Evolutionary conservation across 1,140 invertebrate species (phyloP), one percentile per base, ranked within the genome.

Genomic region (Ceratitis capitata): DNA sequence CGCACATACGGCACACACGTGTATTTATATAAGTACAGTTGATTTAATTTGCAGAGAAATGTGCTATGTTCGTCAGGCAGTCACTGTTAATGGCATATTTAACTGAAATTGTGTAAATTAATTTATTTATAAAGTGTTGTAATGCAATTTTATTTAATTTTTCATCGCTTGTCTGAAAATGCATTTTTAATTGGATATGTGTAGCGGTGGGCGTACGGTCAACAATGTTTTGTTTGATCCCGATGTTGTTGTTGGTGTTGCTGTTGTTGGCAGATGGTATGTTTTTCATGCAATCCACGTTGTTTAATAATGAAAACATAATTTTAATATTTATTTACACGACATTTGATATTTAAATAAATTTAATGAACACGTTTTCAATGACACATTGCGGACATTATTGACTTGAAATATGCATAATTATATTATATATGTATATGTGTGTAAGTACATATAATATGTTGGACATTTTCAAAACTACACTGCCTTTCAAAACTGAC

Each of bases 81-180:
- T 78, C 39, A 39, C 19, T 29, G 69, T 42, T 74, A 42, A 29
- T 74, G 69, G 39, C 69, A 74, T 23, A 74, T 74, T 74, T 39
- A 42, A 42, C 16, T 74, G 1, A 14, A 42, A 42, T 23, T 74
- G 45, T 42, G 6, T 47, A 45, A 78, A 47, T 78, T 78, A 23
- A 78, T 45, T 78, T 45, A 45, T 53, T 83, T 83, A 51, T 83
- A 53, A 16, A 51, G 10, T 83, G 45, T 83, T 51, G 32, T 83
- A 53, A 51, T 29, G 26, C 29, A 51, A 53, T 83, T 35, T 83
- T 35, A 51, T 83, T 83, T 51, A 32, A 83, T 53, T 16, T 83
- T 53, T 53, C 26, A 35, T n/a, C 10, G 29, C 32, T 53, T 83
- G 51, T 83, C 45, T 9, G 69, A 78, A 45, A 78, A 78, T 26